Conservation (phyloP, 37 sponge, comb jelly and placozoan species). For the Mnemiopsis leidyi region DNA sequence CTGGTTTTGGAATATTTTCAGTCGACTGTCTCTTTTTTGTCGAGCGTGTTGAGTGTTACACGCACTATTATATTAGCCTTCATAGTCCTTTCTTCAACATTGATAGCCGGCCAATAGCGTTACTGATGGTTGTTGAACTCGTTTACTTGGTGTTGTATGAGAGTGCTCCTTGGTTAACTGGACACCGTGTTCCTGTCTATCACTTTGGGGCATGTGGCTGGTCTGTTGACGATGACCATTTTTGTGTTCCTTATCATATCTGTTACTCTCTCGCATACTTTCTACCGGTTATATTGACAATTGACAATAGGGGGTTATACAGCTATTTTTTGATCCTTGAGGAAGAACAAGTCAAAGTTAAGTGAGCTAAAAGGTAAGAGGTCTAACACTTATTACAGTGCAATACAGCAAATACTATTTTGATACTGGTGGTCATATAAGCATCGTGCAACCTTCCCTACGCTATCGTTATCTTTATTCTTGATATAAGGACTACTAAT, state of each 20-base stretch:
- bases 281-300: not conserved
- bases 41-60: not conserved
- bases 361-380: not conserved
- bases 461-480: not conserved
- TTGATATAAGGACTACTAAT: not conserved
- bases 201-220: not conserved
- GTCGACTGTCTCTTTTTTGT: not conserved
- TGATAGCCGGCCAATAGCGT: not conserved
- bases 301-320: not conserved
- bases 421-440: not conserved
- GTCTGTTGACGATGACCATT: not conserved
- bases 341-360: not conserved
- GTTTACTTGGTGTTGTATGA: not conserved
- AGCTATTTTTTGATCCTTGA: not conserved
- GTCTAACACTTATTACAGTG: not conserved
- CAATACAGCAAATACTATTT: not conserved
- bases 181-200: not conserved
- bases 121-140: not conserved
- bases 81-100: not conserved
- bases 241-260: not conserved
- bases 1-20: not conserved
- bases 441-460: not conserved
- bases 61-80: not conserved
- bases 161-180: not conserved
- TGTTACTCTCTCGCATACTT: not conserved